Evolutionary conservation across 1,140 invertebrate species (phyloP).

Genomic region (Drosophila ananassae): DNA sequence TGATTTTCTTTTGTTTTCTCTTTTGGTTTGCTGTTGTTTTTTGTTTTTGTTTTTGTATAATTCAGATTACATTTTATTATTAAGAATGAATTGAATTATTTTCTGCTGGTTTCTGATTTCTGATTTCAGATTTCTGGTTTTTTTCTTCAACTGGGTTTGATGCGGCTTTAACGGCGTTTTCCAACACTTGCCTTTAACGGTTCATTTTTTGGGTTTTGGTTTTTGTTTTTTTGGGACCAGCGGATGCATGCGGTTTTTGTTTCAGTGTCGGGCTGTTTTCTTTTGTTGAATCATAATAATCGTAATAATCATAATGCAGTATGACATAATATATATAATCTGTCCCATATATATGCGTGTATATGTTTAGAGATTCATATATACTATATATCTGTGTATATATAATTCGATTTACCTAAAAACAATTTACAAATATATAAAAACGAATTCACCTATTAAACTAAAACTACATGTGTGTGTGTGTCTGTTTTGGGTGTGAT

Average conservation of each 20-base stretch:
- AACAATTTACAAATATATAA: conserved; percentile 84
- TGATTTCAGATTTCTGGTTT: not conserved
- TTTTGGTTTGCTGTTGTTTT: conserved; percentile 44
- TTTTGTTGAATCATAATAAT: conserved; percentile 61
- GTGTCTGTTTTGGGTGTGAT: conserved; percentile 33
- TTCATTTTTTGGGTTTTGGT: conserved; percentile 30
- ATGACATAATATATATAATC: conserved; percentile 64
- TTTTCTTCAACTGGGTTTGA: conserved; percentile 18
- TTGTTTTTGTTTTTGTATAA: conserved; percentile 62
- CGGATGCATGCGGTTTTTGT: conserved; percentile 46
- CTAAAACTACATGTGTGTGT: conserved; percentile 48
- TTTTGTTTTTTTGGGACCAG: conserved; percentile 14
- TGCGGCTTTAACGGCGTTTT: conserved; percentile 28
- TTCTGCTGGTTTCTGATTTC: conserved; percentile 41
- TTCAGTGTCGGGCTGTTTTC: conserved; percentile 24
- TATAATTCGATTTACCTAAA: conserved; percentile 83
- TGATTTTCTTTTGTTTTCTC: conserved; percentile 53
- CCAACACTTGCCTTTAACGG: not conserved
- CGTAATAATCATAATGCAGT: conserved; percentile 71
- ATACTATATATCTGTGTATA: conserved; percentile 28
- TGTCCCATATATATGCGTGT: conserved; percentile 36
- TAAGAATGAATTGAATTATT: conserved; percentile 84
- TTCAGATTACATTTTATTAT: conserved; percentile 83
- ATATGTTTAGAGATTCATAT: conserved; percentile 45
- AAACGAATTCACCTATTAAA: conserved; percentile 82